phyloP scores from a whole-genome alignment of 2,888 invertebrate species.

The Ferdinandea cuprea region DNA sequence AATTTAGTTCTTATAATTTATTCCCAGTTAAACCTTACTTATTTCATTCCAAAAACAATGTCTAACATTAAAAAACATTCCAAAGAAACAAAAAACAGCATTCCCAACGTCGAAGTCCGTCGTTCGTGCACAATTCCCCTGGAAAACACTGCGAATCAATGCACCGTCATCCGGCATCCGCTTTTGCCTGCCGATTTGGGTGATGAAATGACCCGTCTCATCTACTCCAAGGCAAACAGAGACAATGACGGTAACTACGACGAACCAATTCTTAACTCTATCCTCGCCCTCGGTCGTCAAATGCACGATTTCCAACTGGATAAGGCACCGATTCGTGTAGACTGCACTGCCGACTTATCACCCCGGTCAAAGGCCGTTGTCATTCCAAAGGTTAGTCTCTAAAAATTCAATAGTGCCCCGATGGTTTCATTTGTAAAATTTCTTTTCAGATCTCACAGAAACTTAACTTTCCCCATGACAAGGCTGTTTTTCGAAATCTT shows the following conservation, averaged over 20 bases:
- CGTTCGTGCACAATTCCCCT: conserved; percentile 30
- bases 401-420: not conserved
- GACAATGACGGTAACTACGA: conserved; percentile 68
- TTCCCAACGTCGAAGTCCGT: conserved; percentile 10
- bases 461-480: conserved; percentile 78
- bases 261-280: conserved; percentile 77
- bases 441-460: conserved; percentile 77
- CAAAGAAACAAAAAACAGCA: conserved; percentile 47
- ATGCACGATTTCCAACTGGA: conserved; percentile 70
- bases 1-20: conserved; percentile 22
- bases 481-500: conserved; percentile 78
- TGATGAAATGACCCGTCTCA: conserved; percentile 35
- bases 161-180: conserved; percentile 60
- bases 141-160: conserved; percentile 21
- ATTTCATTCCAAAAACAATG: conserved; percentile 58
- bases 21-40: conserved; percentile 3
- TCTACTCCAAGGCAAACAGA: conserved; percentile 50
- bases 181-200: conserved; percentile 39
- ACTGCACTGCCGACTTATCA: conserved; percentile 66
- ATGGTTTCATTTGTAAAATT: not conserved
- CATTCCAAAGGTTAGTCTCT: conserved; percentile 77
- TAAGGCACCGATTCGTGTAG: conserved; percentile 23
- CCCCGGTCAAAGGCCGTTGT: conserved; percentile 77
- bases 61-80: conserved; percentile 68
- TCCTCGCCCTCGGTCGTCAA: conserved; percentile 75